Evolutionary conservation across 2,113 vertebrate genomes (phyloP).

Genomic region (Crypturellus undulatus): DNA sequence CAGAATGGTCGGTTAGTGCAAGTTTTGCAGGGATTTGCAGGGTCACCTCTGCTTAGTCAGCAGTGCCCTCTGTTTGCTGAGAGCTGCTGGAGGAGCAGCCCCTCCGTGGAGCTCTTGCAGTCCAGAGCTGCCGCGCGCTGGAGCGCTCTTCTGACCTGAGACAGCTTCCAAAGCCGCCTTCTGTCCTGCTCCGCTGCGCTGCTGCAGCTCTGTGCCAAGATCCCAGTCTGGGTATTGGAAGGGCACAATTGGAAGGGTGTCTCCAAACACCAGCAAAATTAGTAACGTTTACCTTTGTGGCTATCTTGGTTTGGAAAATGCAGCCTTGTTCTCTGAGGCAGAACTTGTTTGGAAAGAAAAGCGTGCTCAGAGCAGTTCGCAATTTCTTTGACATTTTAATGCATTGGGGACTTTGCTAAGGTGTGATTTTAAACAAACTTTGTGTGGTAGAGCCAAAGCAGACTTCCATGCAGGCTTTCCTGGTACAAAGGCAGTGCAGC

Average conservation of each 20-base stretch:
- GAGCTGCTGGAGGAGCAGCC: neutral
- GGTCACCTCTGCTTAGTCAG: neutral
- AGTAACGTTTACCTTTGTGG: neutral
- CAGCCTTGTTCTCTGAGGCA: neutral
- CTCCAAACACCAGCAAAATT: neutral
- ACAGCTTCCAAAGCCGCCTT: neutral
- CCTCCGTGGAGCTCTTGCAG: rapidly evolving
- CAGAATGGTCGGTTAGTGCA: neutral
- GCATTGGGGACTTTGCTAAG: neutral
- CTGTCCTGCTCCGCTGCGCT: neutral
- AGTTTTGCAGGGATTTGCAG: neutral
- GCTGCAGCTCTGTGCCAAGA: rapidly evolving
- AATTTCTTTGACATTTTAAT: neutral
- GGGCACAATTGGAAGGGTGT: neutral
- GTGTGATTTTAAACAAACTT: neutral
- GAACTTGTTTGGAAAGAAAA: slow-evolving; percentile 36
- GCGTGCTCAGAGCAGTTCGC: neutral
- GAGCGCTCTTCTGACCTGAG: neutral
- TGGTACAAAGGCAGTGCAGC: neutral
- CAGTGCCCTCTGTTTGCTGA: neutral
- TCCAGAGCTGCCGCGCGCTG: neutral
- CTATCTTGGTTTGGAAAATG: slow-evolving; percentile 35
- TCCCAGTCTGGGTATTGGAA: too few relatives aligned
- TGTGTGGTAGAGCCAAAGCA: neutral
- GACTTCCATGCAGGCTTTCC: neutral